A percentile compares a stretch with the other conserved stretches of the same genome.
phyloP scores from a whole-genome alignment of 2,113 vertebrate genomes.

The Zeus faber region DNA sequence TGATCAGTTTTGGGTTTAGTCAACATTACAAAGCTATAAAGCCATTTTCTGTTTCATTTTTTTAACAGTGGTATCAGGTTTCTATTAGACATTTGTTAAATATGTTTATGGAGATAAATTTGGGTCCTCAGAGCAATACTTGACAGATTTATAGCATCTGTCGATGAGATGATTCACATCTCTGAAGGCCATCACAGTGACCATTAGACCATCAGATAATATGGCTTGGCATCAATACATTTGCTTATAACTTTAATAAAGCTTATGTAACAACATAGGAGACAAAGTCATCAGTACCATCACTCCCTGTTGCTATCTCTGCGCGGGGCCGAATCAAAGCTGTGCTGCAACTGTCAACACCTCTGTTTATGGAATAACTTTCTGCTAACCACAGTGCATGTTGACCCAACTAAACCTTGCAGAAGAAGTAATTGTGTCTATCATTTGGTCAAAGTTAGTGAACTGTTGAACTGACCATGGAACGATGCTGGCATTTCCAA shows the following conservation, averaged over 20 bases:
- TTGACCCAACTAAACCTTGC: constrained; percentile 2
- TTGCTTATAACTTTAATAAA: not conserved
- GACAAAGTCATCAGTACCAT: constrained; percentile 3
- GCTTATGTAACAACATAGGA: not conserved
- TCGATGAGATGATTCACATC: not conserved
- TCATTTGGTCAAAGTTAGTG: not conserved
- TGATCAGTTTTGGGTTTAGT: too few species aligned
- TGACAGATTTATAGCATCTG: not conserved
- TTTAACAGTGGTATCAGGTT: not conserved
- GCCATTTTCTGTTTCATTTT: not conserved
- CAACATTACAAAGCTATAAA: too few species aligned
- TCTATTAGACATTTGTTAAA: not conserved
- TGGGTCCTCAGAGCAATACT: not conserved
- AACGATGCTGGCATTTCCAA: too few species aligned
- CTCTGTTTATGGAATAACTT: constrained; percentile 45
- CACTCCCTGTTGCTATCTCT: constrained; percentile 28
- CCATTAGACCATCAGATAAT: not conserved
- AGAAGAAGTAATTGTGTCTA: constrained; percentile 12
- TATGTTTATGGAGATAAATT: not conserved
- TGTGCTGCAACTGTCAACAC: constrained; percentile 62
- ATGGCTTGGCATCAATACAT: not conserved
- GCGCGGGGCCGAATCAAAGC: constrained; percentile 17
- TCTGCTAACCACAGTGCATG: constrained; percentile 21
- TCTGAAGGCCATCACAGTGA: not conserved
- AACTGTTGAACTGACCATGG: too few species aligned